Base-by-base conservation (phyloP, 1,140 invertebrate genomes). In the Holcopasites calliopsidis region DNA sequence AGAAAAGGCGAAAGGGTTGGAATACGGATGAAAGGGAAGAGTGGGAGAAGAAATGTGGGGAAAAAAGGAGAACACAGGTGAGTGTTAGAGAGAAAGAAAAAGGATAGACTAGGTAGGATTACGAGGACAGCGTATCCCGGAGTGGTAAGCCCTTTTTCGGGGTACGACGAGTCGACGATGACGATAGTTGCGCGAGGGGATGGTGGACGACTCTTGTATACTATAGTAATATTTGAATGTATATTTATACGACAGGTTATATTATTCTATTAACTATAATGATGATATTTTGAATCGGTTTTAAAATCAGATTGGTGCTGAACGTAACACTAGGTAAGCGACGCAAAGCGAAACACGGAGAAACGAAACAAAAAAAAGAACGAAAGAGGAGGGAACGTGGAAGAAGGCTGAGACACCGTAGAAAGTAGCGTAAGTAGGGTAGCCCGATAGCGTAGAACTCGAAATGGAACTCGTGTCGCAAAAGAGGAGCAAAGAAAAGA, bases 301-400 rank as follows among this genome's bases (percentile, higher is more conserved):
- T 90, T 89, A 88, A 83, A 87, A 90, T 89, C 88, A 90, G 87
- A 91, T 90, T 91, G 91, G 91, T 91, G 91, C 90, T 92, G 91
- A 91, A 89, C 82, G 88, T 70, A 76, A 82, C 57, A 87, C 65
- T 88, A 89, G 80, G 78, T 89, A 89, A 89, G 81, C 76, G 70
- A 83, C 62, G 35, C 62, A 49, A 49, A 52, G 33, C 64, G 23
- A 66, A 26, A 38, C 21, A n/a, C 23, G 21, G 16, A 58, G 18
- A 40, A 13, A 28, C n/a, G 50, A 74, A 72, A 66, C 62, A 76
- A 74, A 70, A 49, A 52, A 61, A 38, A 68, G 62, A 58, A 83
- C 58, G 66, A 86, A 86, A 68, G 85, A 84, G 86, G 88, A 88
- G 88, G 89, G 86, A 90, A 88, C 85, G 88, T 88, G 85, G 88